Evolutionary conservation across 2,888 invertebrate genomes (phyloP), one percentile per base, ranked within the genome.

Genomic region (Eristalis pertinax): DNA sequence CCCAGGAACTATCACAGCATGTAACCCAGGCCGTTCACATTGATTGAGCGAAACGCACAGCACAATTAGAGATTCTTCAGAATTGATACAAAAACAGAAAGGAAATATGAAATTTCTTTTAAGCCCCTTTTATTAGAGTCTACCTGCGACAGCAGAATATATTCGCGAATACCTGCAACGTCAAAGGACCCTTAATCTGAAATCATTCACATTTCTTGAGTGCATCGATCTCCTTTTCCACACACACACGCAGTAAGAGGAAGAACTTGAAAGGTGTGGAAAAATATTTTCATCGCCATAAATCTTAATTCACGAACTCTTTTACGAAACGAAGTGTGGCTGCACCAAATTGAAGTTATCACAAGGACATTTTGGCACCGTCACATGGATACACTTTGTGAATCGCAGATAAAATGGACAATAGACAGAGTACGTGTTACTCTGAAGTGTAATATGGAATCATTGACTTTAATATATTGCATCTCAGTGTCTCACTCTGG

Each of bases 201-300:
- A 81, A 35, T 74, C 62, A 13, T 62, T 41, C 60, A 35, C 69
- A 76, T 76, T 80, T 76, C 79, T 84, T 80, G 75, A 80, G 87
- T 84, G 74, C 87, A 87, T 87, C 87, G 84, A 84, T 87, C 78
- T 76, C 73, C 70, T 67, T 26, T 19, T 26, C 0, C 50, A 32
- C 32, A 32, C 32, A 32, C 4, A 32, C 26, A 4, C 15, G 5
- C 60, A 68, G 58, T 83, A 75, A 82, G 10, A 8, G 83, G 83
- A 83, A 86, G 74, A 86, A 83, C 79, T 69, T 76, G 80, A 79
- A 87, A 87, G 87, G 84, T 87, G 87, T 84, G 87, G 87, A 87
- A 77, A 86, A 87, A 87, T 87, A 84, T 87, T 87, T 87, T 87
- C 87, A 80, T 87, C 87, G 87, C 87, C 87, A 87, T 87, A 87